These are phyloP conservation scores for Hymenochirus boettgeri DNA, from an alignment of 2,113 vertebrate genomes.

Conservation along the genomic window DNA sequence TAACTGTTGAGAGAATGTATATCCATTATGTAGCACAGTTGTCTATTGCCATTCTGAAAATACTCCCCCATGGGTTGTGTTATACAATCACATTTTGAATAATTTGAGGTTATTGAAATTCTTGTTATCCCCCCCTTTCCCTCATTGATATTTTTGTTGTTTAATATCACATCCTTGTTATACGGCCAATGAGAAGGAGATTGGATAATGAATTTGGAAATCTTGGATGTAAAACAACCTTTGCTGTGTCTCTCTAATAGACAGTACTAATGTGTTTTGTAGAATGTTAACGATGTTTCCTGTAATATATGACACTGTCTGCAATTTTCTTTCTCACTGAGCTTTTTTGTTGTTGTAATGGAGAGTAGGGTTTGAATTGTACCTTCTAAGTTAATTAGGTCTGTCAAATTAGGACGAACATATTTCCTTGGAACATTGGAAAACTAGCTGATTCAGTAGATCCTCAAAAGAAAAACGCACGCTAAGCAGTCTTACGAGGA, in stretches of 20 bases:
- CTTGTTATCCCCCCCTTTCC: too few relatives aligned
- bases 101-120: too few relatives aligned
- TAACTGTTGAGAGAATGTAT: too few relatives aligned
- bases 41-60: too few relatives aligned
- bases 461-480: constrained; percentile 19
- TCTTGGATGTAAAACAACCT: neutral
- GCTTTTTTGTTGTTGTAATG: neutral
- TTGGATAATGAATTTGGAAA: neutral
- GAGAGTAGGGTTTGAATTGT: neutral
- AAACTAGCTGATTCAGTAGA: constrained; percentile 33
- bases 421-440: constrained; percentile 16
- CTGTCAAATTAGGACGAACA: constrained; percentile 25
- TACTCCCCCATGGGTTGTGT: too few relatives aligned
- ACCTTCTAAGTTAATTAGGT: neutral
- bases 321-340: neutral
- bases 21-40: too few relatives aligned
- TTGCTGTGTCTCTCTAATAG: neutral
- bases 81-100: too few relatives aligned
- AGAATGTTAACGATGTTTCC: neutral
- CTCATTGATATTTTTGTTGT: too few relatives aligned
- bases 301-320: neutral
- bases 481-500: constrained; percentile 34
- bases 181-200: neutral
- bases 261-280: neutral
- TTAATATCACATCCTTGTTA: too few relatives aligned